Evolutionary conservation across 1,140 invertebrate genomes (phyloP).

Genomic region (Hycleus cichorii): DNA sequence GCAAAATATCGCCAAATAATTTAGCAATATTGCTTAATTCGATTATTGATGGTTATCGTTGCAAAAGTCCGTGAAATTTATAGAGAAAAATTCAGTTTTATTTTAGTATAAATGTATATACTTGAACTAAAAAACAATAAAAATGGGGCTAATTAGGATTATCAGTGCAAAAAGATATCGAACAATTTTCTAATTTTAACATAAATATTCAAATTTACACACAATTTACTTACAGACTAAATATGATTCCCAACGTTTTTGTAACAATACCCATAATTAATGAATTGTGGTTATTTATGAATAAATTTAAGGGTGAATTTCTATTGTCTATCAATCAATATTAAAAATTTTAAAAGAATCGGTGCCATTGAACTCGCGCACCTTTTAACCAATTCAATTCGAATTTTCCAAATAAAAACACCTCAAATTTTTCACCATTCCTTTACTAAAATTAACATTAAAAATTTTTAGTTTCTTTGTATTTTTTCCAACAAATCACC

Average conservation of each 20-base stretch:
- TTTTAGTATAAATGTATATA: background rate
- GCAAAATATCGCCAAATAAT: background rate
- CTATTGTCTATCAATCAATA: too few relatives aligned
- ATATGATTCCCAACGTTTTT: constrained; percentile 63
- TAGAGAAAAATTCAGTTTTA: background rate
- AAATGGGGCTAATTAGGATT: constrained; percentile 2
- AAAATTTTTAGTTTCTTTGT: too few relatives aligned
- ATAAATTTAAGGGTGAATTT: background rate
- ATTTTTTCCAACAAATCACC: too few relatives aligned
- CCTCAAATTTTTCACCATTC: too few relatives aligned
- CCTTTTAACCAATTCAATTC: background rate
- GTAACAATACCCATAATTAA: constrained; percentile 54
- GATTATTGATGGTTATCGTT: background rate
- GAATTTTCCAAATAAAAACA: too few relatives aligned
- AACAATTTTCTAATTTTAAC: background rate
- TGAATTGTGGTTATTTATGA: constrained; percentile 33
- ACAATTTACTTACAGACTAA: constrained; percentile 58
- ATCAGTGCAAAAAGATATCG: constrained; percentile 1
- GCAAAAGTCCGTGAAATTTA: background rate
- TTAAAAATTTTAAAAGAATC: background rate
- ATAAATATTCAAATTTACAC: constrained; percentile 1
- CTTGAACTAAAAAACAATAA: background rate
- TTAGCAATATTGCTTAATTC: background rate
- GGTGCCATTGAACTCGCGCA: constrained; percentile 7
- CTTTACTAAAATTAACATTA: too few relatives aligned